Base-by-base conservation (phyloP, 2,797 vertebrate genomes). In the Manis crassicaudata region DNA sequence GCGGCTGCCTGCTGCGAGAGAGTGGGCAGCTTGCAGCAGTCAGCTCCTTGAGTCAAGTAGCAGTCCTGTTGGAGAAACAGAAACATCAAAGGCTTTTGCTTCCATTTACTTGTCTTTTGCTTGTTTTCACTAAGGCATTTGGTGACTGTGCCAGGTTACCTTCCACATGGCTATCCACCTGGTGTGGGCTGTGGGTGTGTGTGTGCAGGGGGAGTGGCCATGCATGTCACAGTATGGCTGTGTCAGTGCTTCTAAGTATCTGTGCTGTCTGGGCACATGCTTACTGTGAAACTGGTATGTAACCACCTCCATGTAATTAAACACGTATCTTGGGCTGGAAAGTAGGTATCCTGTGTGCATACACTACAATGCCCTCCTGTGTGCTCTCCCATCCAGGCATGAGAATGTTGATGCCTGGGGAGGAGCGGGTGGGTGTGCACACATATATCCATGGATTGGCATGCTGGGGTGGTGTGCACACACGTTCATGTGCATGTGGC, bases 21-120 rank as follows among this genome's bases (percentile, higher is more conserved):
- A 29, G 86, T 46, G 40, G 87, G 91, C 70, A 77, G 72, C 76
- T 80, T 62, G 10, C 32, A 21, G 68, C 88, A 67, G 67, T 32
- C 35, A 68, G 92, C 23, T 21, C 73, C 84, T 95, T 52, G 9
- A 81, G 10, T 95, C 62, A 50, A 32, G 81, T 95, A 73, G 6
- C 25, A 35, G 11, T 90, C 54, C 21, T 65, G 35, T 43, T 72
- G 37, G 75, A 81, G 85, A 75, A 72, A 94, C 37, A 75, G 65
- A 72, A 58, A 40, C 80, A 79, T 70, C 95, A 92, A 94, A 93
- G 75, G 5, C 58, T 60, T 95, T 90, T 43, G 80, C 50, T 96
- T 96, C 67, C 90, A 10, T 92, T 88, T 90, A 17, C 93, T 80
- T 75, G 65, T 72, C 76, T 80, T 93, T 89, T 90, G 67, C 56